phyloP scores from a whole-genome alignment of 2,113 vertebrate genomes.

The Romanogobio albipinnatus region DNA sequence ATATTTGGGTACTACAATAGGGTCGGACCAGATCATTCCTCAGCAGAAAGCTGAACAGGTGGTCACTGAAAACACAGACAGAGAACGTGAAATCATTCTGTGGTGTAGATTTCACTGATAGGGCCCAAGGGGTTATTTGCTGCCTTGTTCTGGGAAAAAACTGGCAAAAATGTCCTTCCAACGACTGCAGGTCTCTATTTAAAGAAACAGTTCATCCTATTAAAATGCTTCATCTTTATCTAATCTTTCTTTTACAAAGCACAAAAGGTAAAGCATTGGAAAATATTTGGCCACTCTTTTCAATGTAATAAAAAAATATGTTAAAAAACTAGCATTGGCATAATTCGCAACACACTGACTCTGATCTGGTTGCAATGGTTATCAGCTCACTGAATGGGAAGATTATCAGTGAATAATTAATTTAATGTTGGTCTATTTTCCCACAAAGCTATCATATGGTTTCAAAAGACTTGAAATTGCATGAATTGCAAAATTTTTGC shows the following conservation, averaged over 20 bases:
- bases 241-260: background rate
- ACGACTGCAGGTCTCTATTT: conserved; percentile 18
- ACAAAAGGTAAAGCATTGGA: background rate
- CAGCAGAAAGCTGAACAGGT: conserved; percentile 72
- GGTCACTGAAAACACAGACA: conserved; percentile 66
- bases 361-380: background rate
- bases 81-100: conserved; percentile 68
- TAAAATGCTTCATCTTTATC: background rate
- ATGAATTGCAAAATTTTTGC: background rate
- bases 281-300: background rate
- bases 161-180: conserved; percentile 50
- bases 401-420: background rate
- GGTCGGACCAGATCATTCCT: conserved; percentile 17
- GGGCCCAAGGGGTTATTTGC: conserved; percentile 72
- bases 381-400: background rate
- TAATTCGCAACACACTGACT: background rate
- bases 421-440: background rate
- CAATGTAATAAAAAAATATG: background rate
- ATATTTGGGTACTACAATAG: conserved; percentile 71
- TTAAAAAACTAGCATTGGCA: too few relatives aligned
- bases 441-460: background rate
- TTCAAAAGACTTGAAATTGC: background rate
- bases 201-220: background rate
- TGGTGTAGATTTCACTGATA: conserved; percentile 78
- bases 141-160: conserved; percentile 59